A percentile compares a stretch with the other conserved stretches of the same genome.
Conservation (phyloP, 2,113 vertebrate genomes). For the Centropristis striata region DNA sequence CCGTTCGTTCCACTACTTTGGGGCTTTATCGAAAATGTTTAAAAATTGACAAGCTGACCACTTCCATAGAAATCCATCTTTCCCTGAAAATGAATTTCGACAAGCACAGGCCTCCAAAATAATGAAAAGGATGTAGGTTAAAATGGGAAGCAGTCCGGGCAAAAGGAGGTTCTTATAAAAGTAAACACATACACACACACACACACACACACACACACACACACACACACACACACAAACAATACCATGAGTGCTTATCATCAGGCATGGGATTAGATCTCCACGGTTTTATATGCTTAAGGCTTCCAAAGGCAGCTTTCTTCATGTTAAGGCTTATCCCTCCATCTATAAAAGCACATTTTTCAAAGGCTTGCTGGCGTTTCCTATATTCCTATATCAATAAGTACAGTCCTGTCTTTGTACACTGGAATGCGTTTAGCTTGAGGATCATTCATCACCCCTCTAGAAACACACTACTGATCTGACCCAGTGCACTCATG, state of each 20-base stretch:
- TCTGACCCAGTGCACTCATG: neutral
- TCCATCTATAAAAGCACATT: constrained; percentile 46
- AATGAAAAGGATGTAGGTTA: constrained; percentile 68
- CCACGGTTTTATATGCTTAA: constrained; percentile 67
- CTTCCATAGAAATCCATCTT: constrained; percentile 72
- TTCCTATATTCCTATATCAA: constrained; percentile 48
- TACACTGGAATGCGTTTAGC: constrained; percentile 28
- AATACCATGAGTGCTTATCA: constrained; percentile 51
- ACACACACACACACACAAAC: constrained; percentile 27
- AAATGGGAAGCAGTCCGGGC: constrained; percentile 43
- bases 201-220: constrained; percentile 32
- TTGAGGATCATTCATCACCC: constrained; percentile 56
- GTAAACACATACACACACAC: constrained; percentile 10
- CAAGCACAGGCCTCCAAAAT: constrained; percentile 49
- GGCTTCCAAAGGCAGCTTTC: constrained; percentile 56
- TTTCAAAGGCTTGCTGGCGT: constrained; percentile 41
- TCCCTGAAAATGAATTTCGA: constrained; percentile 72
- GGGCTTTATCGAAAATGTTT: constrained; percentile 63
- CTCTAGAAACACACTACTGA: constrained; percentile 38
- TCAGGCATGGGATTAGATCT: constrained; percentile 65
- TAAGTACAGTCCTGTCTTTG: constrained; percentile 41
- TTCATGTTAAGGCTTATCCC: constrained; percentile 56
- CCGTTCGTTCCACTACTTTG: constrained; percentile 43
- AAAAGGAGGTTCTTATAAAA: constrained; percentile 29
- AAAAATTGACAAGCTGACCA: constrained; percentile 78